Evolutionary conservation across 2,888 invertebrate genomes (phyloP).

Genomic region (Deroplatys truncata): DNA sequence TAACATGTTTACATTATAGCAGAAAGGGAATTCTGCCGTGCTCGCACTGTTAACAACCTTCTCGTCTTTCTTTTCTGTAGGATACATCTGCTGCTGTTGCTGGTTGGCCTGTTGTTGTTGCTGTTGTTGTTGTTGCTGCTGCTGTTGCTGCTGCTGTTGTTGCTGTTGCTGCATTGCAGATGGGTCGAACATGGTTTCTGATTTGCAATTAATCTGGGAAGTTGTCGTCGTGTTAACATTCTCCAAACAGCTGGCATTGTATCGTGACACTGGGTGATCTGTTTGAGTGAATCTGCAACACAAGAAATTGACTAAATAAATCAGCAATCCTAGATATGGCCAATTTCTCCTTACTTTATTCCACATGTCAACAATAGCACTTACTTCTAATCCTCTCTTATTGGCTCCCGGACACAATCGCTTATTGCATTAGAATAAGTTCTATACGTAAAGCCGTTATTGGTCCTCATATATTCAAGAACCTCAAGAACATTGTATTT

Average conservation of each 20-base stretch:
- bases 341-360: not conserved
- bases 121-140: slow-evolving; percentile 39
- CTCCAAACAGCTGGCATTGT: slow-evolving; percentile 26
- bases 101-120: slow-evolving; percentile 34
- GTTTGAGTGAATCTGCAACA: slow-evolving; percentile 30
- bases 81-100: slow-evolving; percentile 27
- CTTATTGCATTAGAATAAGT: too few species aligned
- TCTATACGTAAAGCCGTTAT: too few species aligned
- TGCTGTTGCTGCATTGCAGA: slow-evolving; percentile 37
- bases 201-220: slow-evolving; percentile 23
- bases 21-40: slow-evolving; percentile 47
- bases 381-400: too few species aligned
- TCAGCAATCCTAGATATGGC: not conserved
- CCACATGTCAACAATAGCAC: too few species aligned
- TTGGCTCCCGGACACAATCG: too few species aligned
- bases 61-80: slow-evolving; percentile 17
- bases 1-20: slow-evolving; percentile 50
- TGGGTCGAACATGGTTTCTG: slow-evolving; percentile 29
- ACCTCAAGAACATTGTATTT: too few species aligned
- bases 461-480: too few species aligned
- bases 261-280: slow-evolving; percentile 25
- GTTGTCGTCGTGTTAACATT: slow-evolving; percentile 4
- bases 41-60: slow-evolving; percentile 20
- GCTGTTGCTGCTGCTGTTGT: slow-evolving; percentile 37
- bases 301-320: not conserved